These are phyloP conservation scores for Bombylius discolor DNA, from an alignment of 2,888 invertebrate species.

Conservation along the genomic window DNA sequence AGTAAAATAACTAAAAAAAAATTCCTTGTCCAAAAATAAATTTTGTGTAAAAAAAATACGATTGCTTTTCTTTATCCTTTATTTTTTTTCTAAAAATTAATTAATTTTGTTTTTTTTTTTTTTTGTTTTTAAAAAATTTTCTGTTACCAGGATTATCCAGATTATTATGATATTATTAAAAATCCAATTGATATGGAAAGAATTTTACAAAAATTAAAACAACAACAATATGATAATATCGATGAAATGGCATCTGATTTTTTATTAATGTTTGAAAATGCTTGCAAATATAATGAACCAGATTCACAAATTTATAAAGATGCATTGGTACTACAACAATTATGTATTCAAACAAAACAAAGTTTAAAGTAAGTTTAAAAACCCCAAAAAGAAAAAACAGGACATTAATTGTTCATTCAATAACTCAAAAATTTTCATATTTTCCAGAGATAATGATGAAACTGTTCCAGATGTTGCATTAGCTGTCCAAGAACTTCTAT, in stretches of 20 bases:
- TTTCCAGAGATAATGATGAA: constrained; percentile 54
- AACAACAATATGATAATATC: constrained; percentile 59
- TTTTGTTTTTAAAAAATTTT: too few species aligned
- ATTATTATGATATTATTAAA: constrained; percentile 94
- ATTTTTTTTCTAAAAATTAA: too few species aligned
- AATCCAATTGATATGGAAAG: constrained; percentile 93
- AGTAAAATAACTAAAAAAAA: too few species aligned
- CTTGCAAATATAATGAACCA: constrained; percentile 94
- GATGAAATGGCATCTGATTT: constrained; percentile 85
- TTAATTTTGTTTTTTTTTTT: too few species aligned
- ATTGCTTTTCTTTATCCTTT: too few species aligned
- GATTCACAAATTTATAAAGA: constrained; percentile 97
- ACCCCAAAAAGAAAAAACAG: too few species aligned
- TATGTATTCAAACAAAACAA: constrained; percentile 84
- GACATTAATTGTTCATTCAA: background rate
- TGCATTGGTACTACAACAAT: constrained; percentile 79
- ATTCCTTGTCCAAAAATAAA: too few species aligned
- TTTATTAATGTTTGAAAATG: constrained; percentile 88
- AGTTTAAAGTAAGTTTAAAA: constrained; percentile 48
- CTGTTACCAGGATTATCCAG: constrained; percentile 65
- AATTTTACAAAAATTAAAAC: constrained; percentile 75
- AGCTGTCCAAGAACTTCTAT: constrained; percentile 80
- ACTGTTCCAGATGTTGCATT: constrained; percentile 80
- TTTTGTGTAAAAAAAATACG: too few species aligned
- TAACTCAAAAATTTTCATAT: background rate